A percentile compares a stretch with the other conserved stretches of the same genome.
phyloP scores from a whole-genome alignment of 1,140 invertebrate genomes.

The Musca vetustissima region DNA sequence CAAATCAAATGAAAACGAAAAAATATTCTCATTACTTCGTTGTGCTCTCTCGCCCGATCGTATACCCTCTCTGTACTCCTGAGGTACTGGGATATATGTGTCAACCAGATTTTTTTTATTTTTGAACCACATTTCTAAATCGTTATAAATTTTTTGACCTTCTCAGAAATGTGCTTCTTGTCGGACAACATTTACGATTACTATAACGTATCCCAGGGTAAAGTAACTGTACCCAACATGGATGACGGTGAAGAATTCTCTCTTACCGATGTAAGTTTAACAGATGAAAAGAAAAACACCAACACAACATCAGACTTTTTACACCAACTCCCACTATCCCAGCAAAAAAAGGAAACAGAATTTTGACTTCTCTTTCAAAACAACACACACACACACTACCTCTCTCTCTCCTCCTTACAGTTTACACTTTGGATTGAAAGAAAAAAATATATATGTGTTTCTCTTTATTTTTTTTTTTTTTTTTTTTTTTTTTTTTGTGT shows the following conservation, averaged over 20 bases:
- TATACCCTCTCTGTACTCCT: neutral
- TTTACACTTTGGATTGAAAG: too few species aligned
- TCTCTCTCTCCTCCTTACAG: neutral
- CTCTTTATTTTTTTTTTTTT: too few species aligned
- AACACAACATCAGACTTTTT: conserved; percentile 3
- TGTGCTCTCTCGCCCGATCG: neutral
- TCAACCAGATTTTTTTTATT: too few species aligned
- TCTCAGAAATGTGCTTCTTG: conserved; percentile 77
- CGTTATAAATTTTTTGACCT: conserved; percentile 1
- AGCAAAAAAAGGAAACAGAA: neutral
- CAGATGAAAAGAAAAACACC: too few species aligned
- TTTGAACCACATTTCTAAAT: neutral
- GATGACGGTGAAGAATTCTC: conserved; percentile 95
- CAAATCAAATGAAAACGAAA: neutral
- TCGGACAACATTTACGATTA: conserved; percentile 87
- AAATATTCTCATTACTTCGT: neutral
- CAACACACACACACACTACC: neutral
- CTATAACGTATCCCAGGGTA: conserved; percentile 95
- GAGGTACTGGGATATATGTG: neutral
- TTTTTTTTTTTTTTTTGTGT: too few species aligned
- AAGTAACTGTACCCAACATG: conserved; percentile 92
- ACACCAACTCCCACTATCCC: neutral
- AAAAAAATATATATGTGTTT: too few species aligned
- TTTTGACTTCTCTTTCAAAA: neutral
- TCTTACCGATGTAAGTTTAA: conserved; percentile 73